Base-by-base conservation (phyloP, 2,797 vertebrate genomes). In the Ispidina picta region DNA sequence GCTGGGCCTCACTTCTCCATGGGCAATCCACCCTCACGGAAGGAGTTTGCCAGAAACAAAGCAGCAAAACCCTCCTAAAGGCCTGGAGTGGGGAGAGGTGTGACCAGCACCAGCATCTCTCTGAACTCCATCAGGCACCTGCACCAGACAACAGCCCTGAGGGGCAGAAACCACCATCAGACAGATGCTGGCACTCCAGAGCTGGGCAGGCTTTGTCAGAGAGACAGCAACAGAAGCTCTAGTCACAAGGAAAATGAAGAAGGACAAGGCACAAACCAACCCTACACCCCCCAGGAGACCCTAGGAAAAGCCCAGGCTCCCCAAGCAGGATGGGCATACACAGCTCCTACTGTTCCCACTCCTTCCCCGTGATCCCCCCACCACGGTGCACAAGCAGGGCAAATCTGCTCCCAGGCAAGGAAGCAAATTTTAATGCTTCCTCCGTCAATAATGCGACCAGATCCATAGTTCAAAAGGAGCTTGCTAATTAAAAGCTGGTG, bases 401-500 rank as follows among this genome's bases (percentile, higher is more conserved):
- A 90, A 94, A 91, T 92, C 77, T 94, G 95, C 95, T 96, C 88
- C 91, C 92, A 95, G 94, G 93, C 83, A 93, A 94, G 88, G 82
- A 95, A 97, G 90, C 80, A 95, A 94, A 97, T 96, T 97, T 97
- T 97, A 98, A 96, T 97, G 96, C 98, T 98, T 97, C 96, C 93
- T 97, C 96, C 95, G 98, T 99, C 99, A 99, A 99, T 99, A 99
- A 98, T 98, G 97, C 98, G 98, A 98, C 98, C 96, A 97, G 98
- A 99, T 99, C 98, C 98, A 99, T 99, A 98, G 98, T 97, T 98
- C 98, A 98, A 98, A 98, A 99, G 98, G 98, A 98, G 98, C 98
- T 97, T 98, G 99, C 99, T 99, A 99, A 99, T 99, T 99, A 99
- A 99, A 98, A 99, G 98, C 97, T 98, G 96, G 98, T 97, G 97